Percentiles rank a stretch among this genome's conserved stretches.
Evolutionary conservation across 2,888 invertebrate genomes (phyloP).

Genomic region (Oligia latruncula): DNA sequence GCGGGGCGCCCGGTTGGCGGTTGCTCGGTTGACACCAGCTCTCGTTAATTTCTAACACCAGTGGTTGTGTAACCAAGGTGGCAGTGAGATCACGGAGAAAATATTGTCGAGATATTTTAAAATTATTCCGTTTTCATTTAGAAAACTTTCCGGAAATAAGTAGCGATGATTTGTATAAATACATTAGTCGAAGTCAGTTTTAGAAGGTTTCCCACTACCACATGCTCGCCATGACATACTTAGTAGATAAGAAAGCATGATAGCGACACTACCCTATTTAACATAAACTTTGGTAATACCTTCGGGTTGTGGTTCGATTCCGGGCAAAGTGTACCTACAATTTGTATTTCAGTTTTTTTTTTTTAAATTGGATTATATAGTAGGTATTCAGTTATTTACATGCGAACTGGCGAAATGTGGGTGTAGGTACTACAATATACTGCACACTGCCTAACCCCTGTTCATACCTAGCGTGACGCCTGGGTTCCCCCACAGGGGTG

Average conservation of each 20-base stretch:
- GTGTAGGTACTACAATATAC: background rate
- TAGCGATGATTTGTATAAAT: conserved; percentile 28
- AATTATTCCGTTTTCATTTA: conserved; percentile 55
- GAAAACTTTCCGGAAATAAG: conserved; percentile 48
- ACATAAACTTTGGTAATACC: too few relatives aligned
- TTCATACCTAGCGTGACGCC: background rate
- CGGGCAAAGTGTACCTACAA: background rate
- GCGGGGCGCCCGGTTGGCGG: background rate
- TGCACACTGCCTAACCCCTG: background rate
- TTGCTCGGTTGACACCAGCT: background rate
- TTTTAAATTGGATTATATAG: background rate
- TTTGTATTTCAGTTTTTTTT: background rate
- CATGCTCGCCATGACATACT: background rate
- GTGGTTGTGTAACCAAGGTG: conserved; percentile 45
- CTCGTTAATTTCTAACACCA: background rate
- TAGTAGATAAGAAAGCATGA: background rate
- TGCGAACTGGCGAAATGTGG: background rate
- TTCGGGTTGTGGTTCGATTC: background rate
- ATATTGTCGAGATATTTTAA: conserved; percentile 26
- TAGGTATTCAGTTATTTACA: background rate
- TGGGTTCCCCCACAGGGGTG: background rate
- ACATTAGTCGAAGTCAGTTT: background rate
- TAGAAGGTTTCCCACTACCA: background rate
- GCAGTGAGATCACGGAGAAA: conserved; percentile 46
- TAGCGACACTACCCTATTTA: background rate